Evolutionary conservation across 2,888 invertebrate genomes (phyloP), one percentile per base, ranked within the genome.

Genomic region (Megastigmus dorsalis): DNA sequence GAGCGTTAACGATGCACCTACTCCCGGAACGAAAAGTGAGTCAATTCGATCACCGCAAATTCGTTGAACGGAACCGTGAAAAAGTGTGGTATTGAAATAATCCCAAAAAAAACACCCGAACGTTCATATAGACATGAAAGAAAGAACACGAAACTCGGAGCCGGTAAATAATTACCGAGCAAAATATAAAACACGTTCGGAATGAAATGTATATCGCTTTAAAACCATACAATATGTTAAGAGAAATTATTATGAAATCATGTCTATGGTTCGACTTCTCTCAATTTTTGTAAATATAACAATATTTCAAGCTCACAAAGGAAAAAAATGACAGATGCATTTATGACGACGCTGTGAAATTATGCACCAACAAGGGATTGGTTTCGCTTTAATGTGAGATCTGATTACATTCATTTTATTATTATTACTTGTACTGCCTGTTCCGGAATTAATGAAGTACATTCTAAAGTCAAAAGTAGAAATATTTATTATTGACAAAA

Each of bases 11-110:
- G 45, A 69, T 74, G 78, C 81, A 78, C 82, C 86, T 87, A 87
- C 87, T 88, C 87, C 88, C 87, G 84, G 83, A 84, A 84, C 83
- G 82, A 84, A 84, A 85, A 84, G 86, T 84, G 88, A 88, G 88
- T 88, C 88, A 88, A 88, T 88, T 88, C 84, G 80, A 83, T 82
- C 72, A 73, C 79, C 79, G 78, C 68, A 77, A 77, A 81, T 79
- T 79, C 79, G 69, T 69, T 62, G 76, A 77, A 74, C 76, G 63
- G 4, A 28, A 26, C 41, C 48, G 36, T 3, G 36, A 10, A 9
- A 55, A 60, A 52, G 36, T 23, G 15, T 50, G 15, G 3, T 10
- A 41, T 10, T 41, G 13, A 41, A 41, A 41, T 23, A 50, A 20
- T 20, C 28, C 13, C 7, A 33, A 30, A 26, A 41, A 41, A 9